Percentiles rank a stretch among this genome's conserved stretches.
Conservation (phyloP, 2,888 invertebrate genomes). For the Agriopis aurantiaria region DNA sequence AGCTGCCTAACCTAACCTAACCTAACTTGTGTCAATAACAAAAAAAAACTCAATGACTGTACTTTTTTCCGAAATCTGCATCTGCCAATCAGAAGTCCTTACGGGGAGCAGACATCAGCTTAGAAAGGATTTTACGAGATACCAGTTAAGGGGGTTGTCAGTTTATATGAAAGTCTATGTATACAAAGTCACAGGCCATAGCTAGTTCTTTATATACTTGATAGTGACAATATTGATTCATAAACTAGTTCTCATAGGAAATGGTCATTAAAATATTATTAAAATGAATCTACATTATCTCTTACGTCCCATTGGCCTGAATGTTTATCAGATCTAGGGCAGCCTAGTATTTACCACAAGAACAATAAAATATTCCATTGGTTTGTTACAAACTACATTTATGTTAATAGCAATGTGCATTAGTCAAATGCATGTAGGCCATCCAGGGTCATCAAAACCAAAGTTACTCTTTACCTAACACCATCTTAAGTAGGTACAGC, state of each 20-base stretch:
- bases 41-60: too few relatives aligned
- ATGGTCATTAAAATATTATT: constrained; percentile 5
- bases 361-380: constrained; percentile 26
- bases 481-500: too few relatives aligned
- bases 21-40: too few relatives aligned
- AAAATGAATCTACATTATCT: constrained; percentile 50
- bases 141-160: too few relatives aligned
- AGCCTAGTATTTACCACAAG: constrained; percentile 48
- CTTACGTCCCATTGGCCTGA: constrained; percentile 52
- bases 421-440: constrained; percentile 4
- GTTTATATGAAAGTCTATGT: too few relatives aligned
- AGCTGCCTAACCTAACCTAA: too few relatives aligned
- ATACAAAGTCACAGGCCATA: too few relatives aligned
- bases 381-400: background rate
- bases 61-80: too few relatives aligned
- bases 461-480: background rate
- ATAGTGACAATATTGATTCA: background rate
- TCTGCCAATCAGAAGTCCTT: too few relatives aligned
- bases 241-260: constrained; percentile 24
- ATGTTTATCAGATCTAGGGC: constrained; percentile 60
- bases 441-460: constrained; percentile 11
- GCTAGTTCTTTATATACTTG: too few relatives aligned
- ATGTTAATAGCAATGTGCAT: constrained; percentile 10
- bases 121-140: too few relatives aligned
- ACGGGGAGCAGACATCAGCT: too few relatives aligned